Conservation (phyloP, 2,113 vertebrate species). For the Dipodomys spectabilis region DNA sequence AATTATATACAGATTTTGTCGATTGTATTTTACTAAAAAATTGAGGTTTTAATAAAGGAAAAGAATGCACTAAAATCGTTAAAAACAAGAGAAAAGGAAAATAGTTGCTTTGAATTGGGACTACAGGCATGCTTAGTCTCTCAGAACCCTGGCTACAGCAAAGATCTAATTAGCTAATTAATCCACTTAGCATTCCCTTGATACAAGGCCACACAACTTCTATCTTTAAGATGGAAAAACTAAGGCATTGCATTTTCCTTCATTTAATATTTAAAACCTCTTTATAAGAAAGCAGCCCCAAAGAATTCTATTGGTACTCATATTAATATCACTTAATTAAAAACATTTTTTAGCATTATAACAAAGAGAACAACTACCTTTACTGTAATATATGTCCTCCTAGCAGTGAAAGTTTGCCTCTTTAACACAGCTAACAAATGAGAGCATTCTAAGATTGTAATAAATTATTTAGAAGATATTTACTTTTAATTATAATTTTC, state of each 20-base stretch:
- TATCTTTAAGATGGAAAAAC: conserved; percentile 71
- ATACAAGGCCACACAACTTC: conserved; percentile 65
- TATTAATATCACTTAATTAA: conserved; percentile 81
- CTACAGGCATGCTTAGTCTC: conserved; percentile 42
- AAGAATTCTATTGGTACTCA: conserved; percentile 71
- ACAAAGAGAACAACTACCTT: conserved; percentile 67
- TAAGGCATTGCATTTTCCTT: conserved; percentile 72
- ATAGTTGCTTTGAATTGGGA: not conserved
- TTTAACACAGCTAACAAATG: conserved; percentile 74
- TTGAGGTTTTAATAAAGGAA: not conserved
- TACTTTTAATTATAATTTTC: conserved; percentile 80
- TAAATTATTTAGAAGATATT: conserved; percentile 77
- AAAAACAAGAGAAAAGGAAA: not conserved
- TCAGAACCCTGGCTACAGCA: conserved; percentile 41
- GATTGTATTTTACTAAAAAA: not conserved
- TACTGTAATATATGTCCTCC: conserved; percentile 51
- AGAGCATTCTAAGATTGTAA: conserved; percentile 47
- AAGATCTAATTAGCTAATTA: conserved; percentile 76
- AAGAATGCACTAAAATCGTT: no score
- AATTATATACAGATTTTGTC: not conserved
- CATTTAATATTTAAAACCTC: conserved; percentile 79
- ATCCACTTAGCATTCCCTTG: conserved; percentile 57
- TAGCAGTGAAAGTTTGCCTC: conserved; percentile 61
- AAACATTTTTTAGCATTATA: conserved; percentile 79
- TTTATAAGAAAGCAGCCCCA: conserved; percentile 36